phyloP scores from a whole-genome alignment of 2,888 invertebrate species.

The Nemotelus pantherinus region DNA sequence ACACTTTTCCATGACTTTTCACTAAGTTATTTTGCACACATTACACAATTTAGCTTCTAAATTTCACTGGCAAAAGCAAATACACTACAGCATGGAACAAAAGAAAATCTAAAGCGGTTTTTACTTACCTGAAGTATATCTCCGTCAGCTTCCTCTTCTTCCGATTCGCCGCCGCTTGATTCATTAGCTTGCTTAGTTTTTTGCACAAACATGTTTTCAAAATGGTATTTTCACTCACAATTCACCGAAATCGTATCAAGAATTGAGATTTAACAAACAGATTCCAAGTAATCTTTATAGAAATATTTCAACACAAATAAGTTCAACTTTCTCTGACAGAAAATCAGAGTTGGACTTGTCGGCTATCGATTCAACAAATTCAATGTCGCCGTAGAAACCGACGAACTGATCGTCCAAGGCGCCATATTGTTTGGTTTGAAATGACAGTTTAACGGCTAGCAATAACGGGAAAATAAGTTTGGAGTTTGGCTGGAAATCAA shows the following conservation, averaged over 20 bases:
- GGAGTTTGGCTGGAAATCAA: no score
- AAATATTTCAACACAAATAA: neutral
- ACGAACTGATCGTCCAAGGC: no score
- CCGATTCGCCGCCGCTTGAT: slow-evolving; percentile 70
- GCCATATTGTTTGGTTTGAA: no score
- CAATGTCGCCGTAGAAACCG: no score
- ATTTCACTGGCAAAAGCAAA: no score
- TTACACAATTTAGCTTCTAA: no score
- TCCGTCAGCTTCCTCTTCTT: slow-evolving; percentile 68
- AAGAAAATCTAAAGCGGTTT: no score
- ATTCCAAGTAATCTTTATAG: neutral
- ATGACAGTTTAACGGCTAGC: no score
- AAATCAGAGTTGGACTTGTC: neutral
- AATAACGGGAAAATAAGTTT: no score
- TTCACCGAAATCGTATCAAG: neutral
- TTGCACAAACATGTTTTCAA: slow-evolving; percentile 68
- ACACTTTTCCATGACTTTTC: no score
- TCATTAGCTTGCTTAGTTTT: slow-evolving; percentile 66
- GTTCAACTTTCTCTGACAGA: neutral
- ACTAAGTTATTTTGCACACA: no score
- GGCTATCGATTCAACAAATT: slow-evolving; percentile 29
- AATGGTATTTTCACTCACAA: slow-evolving; percentile 16
- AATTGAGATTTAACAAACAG: neutral
- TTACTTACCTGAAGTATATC: slow-evolving; percentile 62
- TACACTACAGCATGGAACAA: no score